Evolutionary conservation across 2,797 vertebrate genomes (phyloP).

Genomic region (Dendrocincla tyrannina): DNA sequence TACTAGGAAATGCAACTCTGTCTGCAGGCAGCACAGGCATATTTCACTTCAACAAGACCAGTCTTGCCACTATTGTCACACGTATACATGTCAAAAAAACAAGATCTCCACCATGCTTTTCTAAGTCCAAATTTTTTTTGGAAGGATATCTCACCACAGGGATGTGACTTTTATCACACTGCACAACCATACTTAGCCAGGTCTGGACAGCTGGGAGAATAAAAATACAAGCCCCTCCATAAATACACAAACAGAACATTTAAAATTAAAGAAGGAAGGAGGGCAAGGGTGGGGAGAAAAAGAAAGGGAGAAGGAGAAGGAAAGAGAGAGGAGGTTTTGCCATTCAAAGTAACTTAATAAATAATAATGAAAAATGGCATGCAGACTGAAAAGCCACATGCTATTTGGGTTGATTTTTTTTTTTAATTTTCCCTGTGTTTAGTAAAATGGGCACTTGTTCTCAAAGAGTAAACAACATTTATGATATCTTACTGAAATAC

Average conservation of each 20-base stretch:
- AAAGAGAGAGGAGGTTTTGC: not conserved
- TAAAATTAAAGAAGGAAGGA: not conserved
- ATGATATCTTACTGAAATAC: not conserved
- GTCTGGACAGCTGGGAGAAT: not conserved
- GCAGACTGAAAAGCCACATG: not conserved
- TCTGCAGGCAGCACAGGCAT: not conserved
- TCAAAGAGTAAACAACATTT: not conserved
- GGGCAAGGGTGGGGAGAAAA: not conserved
- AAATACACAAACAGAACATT: not conserved
- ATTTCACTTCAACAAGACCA: rapidly evolving
- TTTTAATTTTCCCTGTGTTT: not conserved
- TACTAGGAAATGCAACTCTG: not conserved
- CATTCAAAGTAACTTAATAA: not conserved
- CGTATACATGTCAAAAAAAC: not conserved
- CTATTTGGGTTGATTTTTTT: not conserved
- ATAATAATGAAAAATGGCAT: not conserved
- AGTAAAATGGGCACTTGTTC: not conserved
- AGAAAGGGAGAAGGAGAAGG: not conserved
- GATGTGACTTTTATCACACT: not conserved
- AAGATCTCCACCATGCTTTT: not conserved
- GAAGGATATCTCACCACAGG: not conserved
- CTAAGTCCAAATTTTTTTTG: not conserved
- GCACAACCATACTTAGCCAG: rapidly evolving
- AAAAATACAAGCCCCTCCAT: not conserved
- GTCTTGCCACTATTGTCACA: not conserved